These are phyloP conservation scores for Apamea epomidion DNA, from an alignment of 2,888 invertebrate genomes.

Conservation along the genomic window DNA sequence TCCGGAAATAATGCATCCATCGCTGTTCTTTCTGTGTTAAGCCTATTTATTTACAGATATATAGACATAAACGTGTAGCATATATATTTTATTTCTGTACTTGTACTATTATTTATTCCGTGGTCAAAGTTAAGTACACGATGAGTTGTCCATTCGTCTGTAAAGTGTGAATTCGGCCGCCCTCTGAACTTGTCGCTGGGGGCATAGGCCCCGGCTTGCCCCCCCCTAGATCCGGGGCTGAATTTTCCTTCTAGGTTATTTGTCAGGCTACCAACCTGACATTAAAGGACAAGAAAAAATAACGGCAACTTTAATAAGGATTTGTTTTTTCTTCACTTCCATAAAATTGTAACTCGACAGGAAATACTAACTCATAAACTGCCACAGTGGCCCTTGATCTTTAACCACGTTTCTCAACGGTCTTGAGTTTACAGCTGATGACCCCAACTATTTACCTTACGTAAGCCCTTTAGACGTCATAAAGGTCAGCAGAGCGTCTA, in stretches of 20 bases:
- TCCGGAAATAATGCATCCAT: too few species aligned
- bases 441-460: conserved; percentile 55
- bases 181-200: too few species aligned
- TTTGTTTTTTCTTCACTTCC: neutral
- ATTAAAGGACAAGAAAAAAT: neutral
- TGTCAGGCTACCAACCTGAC: neutral
- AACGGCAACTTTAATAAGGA: neutral
- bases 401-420: conserved; percentile 32
- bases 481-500: conserved; percentile 74
- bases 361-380: neutral
- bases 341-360: neutral
- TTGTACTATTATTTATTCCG: too few species aligned
- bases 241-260: neutral
- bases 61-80: too few species aligned
- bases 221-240: too few species aligned
- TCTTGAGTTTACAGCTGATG: conserved; percentile 32
- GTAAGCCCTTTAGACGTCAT: conserved; percentile 58
- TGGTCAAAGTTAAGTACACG: too few species aligned
- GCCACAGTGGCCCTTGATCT: conserved; percentile 3
- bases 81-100: too few species aligned
- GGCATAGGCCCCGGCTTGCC: too few species aligned
- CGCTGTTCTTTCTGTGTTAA: too few species aligned
- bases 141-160: too few species aligned
- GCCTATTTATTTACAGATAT: too few species aligned
- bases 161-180: too few species aligned